A percentile compares a stretch with the other conserved stretches of the same genome.
phyloP scores from a whole-genome alignment of 2,113 vertebrate genomes.

The Myotis lucifugus region DNA sequence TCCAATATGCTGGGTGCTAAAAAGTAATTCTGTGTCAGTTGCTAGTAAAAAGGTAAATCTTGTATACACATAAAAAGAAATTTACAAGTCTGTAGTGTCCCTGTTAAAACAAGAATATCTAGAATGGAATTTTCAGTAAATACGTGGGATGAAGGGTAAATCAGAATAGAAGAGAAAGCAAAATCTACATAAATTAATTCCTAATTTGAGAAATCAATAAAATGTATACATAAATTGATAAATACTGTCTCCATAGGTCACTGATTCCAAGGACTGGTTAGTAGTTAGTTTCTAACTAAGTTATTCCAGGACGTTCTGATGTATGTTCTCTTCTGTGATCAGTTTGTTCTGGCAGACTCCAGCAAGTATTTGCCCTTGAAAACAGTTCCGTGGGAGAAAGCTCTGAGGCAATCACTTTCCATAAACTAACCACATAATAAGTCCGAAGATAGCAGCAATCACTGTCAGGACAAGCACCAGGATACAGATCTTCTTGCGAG shows the following conservation, averaged over 20 bases:
- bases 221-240: constrained; percentile 83
- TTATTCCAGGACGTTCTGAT: constrained; percentile 82
- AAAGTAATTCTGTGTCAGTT: constrained; percentile 76
- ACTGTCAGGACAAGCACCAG: constrained; percentile 89
- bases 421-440: constrained; percentile 86
- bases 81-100: constrained; percentile 77
- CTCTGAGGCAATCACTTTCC: constrained; percentile 79
- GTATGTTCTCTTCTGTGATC: constrained; percentile 80
- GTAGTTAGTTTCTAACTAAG: constrained; percentile 86
- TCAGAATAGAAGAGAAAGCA: constrained; percentile 83
- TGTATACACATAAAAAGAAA: constrained; percentile 74
- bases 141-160: constrained; percentile 76
- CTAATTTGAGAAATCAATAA: constrained; percentile 82
- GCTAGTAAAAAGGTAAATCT: constrained; percentile 71
- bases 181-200: constrained; percentile 80
- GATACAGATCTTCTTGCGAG: constrained; percentile 98
- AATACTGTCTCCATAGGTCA: constrained; percentile 84
- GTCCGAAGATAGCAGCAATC: constrained; percentile 83
- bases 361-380: constrained; percentile 70
- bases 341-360: constrained; percentile 77
- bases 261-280: constrained; percentile 85
- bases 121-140: constrained; percentile 78
- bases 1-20: constrained; percentile 25
- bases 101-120: constrained; percentile 78
- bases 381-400: constrained; percentile 55